Percentiles rank a stretch among this genome's conserved stretches.
Conservation (phyloP, 2,888 invertebrate genomes). For the Arrhopalites spinosus region DNA sequence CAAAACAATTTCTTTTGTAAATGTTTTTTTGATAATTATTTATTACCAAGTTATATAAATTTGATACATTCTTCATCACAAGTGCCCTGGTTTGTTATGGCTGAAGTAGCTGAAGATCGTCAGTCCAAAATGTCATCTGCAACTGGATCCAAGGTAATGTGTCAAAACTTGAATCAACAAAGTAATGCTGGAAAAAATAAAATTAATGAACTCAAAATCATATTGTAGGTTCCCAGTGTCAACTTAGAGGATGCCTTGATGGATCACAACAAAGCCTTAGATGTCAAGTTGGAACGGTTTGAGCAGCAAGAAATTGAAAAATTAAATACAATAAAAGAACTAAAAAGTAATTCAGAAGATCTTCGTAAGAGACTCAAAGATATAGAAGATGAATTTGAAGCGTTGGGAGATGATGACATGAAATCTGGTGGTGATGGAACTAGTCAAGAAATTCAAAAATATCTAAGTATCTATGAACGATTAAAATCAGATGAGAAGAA, state of each 20-base stretch:
- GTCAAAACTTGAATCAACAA: background rate
- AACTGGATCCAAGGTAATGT: background rate
- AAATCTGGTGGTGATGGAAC: conserved; percentile 30
- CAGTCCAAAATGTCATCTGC: too few species aligned
- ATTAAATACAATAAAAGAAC: conserved; percentile 1
- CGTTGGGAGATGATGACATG: conserved; percentile 34
- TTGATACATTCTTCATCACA: too few species aligned
- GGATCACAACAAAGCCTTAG: conserved; percentile 46
- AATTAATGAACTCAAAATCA: conserved; percentile 34
- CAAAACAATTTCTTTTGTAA: too few species aligned
- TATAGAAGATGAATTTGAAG: conserved; percentile 27
- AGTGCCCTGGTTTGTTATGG: too few species aligned
- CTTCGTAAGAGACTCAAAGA: conserved; percentile 40
- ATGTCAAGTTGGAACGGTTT: conserved; percentile 41
- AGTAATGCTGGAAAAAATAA: background rate
- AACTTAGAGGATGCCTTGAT: conserved; percentile 46
- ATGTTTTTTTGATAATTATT: too few species aligned
- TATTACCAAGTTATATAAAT: too few species aligned
- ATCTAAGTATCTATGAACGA: conserved; percentile 64
- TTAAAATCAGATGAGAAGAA: conserved; percentile 73
- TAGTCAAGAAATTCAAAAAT: conserved; percentile 42
- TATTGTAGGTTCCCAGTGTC: background rate
- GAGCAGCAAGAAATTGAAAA: conserved; percentile 33
- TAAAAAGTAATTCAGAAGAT: conserved; percentile 26
- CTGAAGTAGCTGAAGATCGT: too few species aligned